Conservation (phyloP, 2,888 invertebrate genomes). For the Eucriotettix oculatus region DNA sequence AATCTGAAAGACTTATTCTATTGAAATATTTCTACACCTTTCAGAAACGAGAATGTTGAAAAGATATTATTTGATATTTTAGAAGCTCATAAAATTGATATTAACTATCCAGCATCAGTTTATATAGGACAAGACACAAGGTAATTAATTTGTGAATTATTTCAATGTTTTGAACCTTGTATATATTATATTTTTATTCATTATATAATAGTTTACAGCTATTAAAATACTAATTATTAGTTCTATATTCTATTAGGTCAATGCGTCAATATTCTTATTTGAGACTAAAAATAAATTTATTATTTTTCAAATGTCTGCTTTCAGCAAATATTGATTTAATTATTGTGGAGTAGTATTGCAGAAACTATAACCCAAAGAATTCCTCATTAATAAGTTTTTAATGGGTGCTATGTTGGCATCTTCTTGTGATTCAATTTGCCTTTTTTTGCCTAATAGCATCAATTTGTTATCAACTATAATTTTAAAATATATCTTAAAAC, state of each 20-base stretch:
- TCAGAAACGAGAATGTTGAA: conserved; percentile 54
- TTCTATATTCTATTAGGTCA: background rate
- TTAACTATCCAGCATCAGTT: conserved; percentile 52
- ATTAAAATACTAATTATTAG: conserved; percentile 21
- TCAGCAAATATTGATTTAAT: too few relatives aligned
- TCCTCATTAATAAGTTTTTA: too few relatives aligned
- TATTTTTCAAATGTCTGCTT: background rate
- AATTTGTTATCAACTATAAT: too few relatives aligned
- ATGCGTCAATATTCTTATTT: background rate
- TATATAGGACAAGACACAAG: conserved; percentile 69
- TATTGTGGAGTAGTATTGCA: too few relatives aligned
- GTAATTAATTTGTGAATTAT: conserved; percentile 23
- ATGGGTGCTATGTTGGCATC: too few relatives aligned
- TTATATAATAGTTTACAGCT: background rate
- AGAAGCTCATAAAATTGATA: conserved; percentile 52
- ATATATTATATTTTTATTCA: background rate
- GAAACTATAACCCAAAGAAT: too few relatives aligned
- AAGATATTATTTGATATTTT: conserved; percentile 52
- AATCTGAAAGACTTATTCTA: background rate
- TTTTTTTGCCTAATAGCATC: too few relatives aligned
- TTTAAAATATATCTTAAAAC: too few relatives aligned
- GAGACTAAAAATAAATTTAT: background rate
- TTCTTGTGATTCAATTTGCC: too few relatives aligned
- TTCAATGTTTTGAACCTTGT: background rate
- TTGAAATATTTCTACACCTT: conserved; percentile 14